Conservation (phyloP, 2,888 invertebrate genomes). For the Ochropleura plecta region DNA sequence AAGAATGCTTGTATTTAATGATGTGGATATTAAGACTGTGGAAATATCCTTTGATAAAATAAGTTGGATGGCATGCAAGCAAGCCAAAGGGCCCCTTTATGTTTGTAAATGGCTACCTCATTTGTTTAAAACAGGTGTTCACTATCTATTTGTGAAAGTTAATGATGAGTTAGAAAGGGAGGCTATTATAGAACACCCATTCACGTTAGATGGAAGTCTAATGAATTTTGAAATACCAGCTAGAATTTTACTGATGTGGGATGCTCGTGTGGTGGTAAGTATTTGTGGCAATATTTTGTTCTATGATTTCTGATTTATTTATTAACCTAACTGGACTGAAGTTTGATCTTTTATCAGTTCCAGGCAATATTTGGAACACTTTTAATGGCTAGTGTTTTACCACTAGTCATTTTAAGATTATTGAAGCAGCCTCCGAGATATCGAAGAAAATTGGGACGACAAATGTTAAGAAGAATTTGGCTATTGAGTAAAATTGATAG, state of each 20-base stretch:
- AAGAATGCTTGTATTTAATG: slow-evolving; percentile 95
- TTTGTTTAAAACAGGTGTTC: slow-evolving; percentile 92
- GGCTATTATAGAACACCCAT: slow-evolving; percentile 92
- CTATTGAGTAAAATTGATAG: slow-evolving; percentile 93
- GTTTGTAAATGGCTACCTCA: slow-evolving; percentile 93
- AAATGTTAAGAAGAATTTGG: slow-evolving; percentile 92
- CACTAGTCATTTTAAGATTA: slow-evolving; percentile 92
- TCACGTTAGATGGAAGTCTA: slow-evolving; percentile 94
- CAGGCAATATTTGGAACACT: slow-evolving; percentile 92
- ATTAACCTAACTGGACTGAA: not conserved
- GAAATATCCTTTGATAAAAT: slow-evolving; percentile 92
- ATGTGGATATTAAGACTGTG: slow-evolving; percentile 91
- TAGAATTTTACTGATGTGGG: slow-evolving; percentile 94
- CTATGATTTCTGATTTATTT: slow-evolving; percentile 4
- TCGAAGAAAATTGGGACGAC: slow-evolving; percentile 87
- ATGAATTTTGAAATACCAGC: slow-evolving; percentile 92
- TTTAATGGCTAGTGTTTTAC: slow-evolving; percentile 91
- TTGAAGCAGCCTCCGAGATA: slow-evolving; percentile 87
- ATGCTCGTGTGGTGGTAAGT: slow-evolving; percentile 94
- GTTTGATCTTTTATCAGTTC: slow-evolving; percentile 89
- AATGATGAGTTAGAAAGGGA: slow-evolving; percentile 91
- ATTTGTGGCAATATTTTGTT: slow-evolving; percentile 23
- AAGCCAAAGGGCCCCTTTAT: slow-evolving; percentile 93
- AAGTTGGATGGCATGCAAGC: slow-evolving; percentile 91
- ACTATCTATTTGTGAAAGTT: slow-evolving; percentile 92